Conservation (phyloP, 2,888 invertebrate genomes). For the Ichneumon xanthorius region DNA sequence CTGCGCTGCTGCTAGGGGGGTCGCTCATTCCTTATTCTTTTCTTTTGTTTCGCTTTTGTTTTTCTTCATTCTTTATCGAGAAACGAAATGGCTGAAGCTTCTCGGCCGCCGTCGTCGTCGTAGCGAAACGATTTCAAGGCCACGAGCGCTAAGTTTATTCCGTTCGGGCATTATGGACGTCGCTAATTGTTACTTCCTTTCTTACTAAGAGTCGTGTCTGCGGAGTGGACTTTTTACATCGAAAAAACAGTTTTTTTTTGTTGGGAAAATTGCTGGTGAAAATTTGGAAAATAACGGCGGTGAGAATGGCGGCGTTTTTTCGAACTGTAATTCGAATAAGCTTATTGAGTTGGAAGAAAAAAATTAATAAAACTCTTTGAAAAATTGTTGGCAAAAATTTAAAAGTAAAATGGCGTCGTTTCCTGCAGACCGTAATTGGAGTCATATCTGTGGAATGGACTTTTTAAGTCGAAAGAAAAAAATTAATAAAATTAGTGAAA, state of each 20-base stretch:
- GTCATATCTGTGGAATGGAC: neutral
- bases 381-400: too few species aligned
- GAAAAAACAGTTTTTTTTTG: neutral
- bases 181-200: constrained; percentile 46
- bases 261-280: neutral
- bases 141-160: neutral
- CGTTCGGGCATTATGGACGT: constrained; percentile 35
- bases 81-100: constrained; percentile 44
- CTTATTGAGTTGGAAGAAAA: neutral
- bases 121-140: constrained; percentile 58
- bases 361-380: neutral
- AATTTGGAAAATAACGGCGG: neutral
- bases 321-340: neutral
- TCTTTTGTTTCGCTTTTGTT: constrained; percentile 57
- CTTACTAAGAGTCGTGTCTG: neutral
- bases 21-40: constrained; percentile 52
- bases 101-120: constrained; percentile 20
- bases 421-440: neutral
- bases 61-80: constrained; percentile 51
- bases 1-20: constrained; percentile 44
- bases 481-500: neutral
- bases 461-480: neutral
- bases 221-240: neutral
- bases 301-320: neutral
- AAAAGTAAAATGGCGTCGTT: neutral